Evolutionary conservation across 2,113 vertebrate genomes (phyloP), one percentile per base, ranked within the genome.

Genomic region (Triplophysa rosa): DNA sequence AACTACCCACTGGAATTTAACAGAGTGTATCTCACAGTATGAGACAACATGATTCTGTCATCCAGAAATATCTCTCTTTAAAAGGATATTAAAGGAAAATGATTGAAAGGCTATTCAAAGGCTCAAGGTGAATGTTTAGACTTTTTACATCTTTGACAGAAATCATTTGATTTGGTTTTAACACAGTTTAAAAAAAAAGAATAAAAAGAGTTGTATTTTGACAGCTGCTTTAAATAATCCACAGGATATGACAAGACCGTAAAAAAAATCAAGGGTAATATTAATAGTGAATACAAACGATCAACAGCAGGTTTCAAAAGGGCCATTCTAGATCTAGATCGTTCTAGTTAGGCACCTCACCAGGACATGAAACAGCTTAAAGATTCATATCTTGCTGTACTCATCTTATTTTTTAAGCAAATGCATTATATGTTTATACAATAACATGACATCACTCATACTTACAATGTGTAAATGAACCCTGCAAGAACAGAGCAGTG

Each of bases 381-480:
- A 40, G 37, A 40, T 8, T 2, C 2, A 40, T 40, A 1, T 40
- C 37, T 40, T 40, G 9, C 7, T 42, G 24, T 24, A 24, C 2
- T 1, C 24, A 24, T 24, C 24, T 24, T 24, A 24, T 24, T 24
- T 24, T 24, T 24, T 24, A 1, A 24, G 2, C 2, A 24, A 24
- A 24, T 24, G 1, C 1, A 24, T 24, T 1, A 24, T 24, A 24
- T 24, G 24, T 24, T 24, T 24, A n/a, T n/a, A n/a, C 26, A 29
- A 29, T 29, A 37, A 80, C 42, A 64, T 63, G 61, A 67, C 61
- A 78, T 76, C 74, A 29, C 52, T 62, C 29, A 29, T n/a, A 24
- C 33, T 58, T 16, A n/a, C 79, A 67, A 19, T 66, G 67, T 40
- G 63, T 64, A 69, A 73, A 78, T 81, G 67, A 84, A 68, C 82